Percentiles rank a stretch among this genome's conserved stretches.
Conservation (phyloP, 2,113 vertebrate genomes). For the Ia io region DNA sequence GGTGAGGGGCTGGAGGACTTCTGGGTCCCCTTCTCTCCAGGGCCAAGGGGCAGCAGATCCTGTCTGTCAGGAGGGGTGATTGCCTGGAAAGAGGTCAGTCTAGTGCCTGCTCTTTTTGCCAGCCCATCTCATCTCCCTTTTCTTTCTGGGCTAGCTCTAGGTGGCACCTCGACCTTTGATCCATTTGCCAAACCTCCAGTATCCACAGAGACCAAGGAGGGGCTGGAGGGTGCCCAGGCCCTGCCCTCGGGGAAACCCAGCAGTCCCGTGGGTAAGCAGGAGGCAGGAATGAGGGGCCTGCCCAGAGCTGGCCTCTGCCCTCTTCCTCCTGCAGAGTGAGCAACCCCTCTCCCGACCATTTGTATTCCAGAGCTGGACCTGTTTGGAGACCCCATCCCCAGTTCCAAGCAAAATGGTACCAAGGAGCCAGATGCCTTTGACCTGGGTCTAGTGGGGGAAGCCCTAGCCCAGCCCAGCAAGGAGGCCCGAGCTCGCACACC, state of each 20-base stretch:
- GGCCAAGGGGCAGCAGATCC: background rate
- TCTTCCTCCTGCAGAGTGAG: background rate
- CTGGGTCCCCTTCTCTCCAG: background rate
- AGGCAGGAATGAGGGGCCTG: background rate
- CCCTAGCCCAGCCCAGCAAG: slow-evolving; percentile 80
- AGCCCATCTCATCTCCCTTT: background rate
- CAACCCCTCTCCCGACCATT: background rate
- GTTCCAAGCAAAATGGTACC: slow-evolving; percentile 83
- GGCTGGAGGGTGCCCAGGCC: slow-evolving; percentile 64
- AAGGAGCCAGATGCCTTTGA: slow-evolving; percentile 87
- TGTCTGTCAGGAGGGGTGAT: background rate
- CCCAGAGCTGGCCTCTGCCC: background rate
- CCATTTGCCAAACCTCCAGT: slow-evolving; percentile 84
- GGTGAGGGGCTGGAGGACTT: background rate
- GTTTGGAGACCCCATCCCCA: slow-evolving; percentile 90
- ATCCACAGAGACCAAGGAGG: slow-evolving; percentile 71
- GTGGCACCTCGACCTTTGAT: slow-evolving; percentile 81
- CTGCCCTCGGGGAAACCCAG: slow-evolving; percentile 73
- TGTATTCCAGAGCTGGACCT: slow-evolving; percentile 86
- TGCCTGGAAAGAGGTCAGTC: background rate
- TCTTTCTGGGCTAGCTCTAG: slow-evolving; percentile 60
- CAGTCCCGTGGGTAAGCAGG: slow-evolving; percentile 89
- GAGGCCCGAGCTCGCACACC: slow-evolving; percentile 87
- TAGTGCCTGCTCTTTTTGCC: background rate
- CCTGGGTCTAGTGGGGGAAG: slow-evolving; percentile 84